Conservation (phyloP, 2,113 vertebrate genomes). For the Cyrtonyx montezumae region DNA sequence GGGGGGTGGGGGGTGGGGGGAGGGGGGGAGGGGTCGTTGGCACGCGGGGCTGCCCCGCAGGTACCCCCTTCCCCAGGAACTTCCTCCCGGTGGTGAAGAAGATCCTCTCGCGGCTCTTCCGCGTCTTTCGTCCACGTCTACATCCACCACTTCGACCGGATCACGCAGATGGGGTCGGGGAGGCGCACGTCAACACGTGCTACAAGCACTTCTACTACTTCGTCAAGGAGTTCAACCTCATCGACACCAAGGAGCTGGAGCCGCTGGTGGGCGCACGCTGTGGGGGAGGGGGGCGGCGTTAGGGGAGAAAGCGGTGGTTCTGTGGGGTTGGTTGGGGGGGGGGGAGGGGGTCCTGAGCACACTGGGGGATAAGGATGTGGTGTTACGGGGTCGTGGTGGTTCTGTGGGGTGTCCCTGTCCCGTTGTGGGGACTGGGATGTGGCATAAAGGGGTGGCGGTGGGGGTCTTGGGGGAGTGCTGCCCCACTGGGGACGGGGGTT, state of each 20-base stretch:
- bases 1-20: no score
- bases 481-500: no score
- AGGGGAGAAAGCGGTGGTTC: background rate
- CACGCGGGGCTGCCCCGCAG: constrained; percentile 65
- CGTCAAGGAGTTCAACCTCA: constrained; percentile 92
- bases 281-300: background rate
- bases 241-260: constrained; percentile 97
- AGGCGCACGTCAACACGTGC: constrained; percentile 98
- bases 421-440: no score
- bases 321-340: no score
- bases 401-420: no score
- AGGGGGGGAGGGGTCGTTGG: no score
- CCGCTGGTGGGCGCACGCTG: constrained; percentile 87
- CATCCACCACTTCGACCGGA: constrained; percentile 97
- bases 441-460: no score
- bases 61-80: constrained; percentile 96
- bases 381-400: no score
- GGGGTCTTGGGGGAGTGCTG: no score
- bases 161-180: constrained; percentile 93
- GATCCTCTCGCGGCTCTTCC: constrained; percentile 96
- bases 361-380: background rate
- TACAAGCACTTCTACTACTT: constrained; percentile 99
- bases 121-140: constrained; percentile 98
- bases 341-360: no score
- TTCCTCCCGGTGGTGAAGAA: constrained; percentile 96